Evolutionary conservation across 2,113 vertebrate genomes (phyloP).

Genomic region (Capreolus pygargus): DNA sequence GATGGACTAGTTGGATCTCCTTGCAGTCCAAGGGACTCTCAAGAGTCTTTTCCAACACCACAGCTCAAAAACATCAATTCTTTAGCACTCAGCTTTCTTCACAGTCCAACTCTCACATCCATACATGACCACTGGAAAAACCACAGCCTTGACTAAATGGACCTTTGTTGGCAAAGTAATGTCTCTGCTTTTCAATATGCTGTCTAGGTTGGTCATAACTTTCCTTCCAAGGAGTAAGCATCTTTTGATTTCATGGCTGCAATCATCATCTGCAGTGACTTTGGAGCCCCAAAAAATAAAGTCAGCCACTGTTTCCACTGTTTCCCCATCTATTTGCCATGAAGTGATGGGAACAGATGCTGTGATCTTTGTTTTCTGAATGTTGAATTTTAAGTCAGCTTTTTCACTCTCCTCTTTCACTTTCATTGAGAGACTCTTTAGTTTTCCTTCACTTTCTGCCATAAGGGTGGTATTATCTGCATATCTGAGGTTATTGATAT

Average conservation of each 20-base stretch:
- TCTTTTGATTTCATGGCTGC: not conserved
- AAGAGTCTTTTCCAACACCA: not conserved
- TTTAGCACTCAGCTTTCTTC: fast-evolving
- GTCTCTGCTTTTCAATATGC: not conserved
- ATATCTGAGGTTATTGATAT: not conserved
- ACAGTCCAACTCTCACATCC: not conserved
- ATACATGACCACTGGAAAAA: not conserved
- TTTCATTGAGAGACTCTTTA: not conserved
- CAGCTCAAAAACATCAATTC: not conserved
- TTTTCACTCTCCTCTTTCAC: not conserved
- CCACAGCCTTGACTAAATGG: not conserved
- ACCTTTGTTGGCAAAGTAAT: not conserved
- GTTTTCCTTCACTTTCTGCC: not conserved
- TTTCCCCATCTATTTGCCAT: not conserved
- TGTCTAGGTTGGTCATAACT: not conserved
- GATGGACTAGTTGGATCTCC: not conserved
- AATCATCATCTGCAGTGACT: not conserved
- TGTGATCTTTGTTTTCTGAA: not conserved
- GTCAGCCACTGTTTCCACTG: not conserved
- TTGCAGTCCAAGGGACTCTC: not conserved
- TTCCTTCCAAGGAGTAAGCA: not conserved
- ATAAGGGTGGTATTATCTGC: not conserved
- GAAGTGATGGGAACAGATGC: not conserved
- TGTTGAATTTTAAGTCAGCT: not conserved
- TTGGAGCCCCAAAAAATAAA: fast-evolving